Evolutionary conservation across 2,888 invertebrate genomes (phyloP), one percentile per base, ranked within the genome.

Genomic region (Melieria crassipennis): DNA sequence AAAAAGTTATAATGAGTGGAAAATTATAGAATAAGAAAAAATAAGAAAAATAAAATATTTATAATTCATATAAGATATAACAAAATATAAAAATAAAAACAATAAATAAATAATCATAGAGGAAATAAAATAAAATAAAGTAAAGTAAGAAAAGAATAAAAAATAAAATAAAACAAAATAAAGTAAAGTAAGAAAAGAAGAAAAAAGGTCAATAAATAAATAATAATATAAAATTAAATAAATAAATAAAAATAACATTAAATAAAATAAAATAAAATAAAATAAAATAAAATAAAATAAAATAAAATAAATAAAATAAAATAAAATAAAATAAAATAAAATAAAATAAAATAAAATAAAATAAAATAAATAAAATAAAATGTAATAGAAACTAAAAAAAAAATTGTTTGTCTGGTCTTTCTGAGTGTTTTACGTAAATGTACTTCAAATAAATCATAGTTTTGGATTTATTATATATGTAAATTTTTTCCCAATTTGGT

Each of bases 311-410:
- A 60, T 60, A 60, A 60, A 60, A 60, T 60, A 60, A 60, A 60
- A 60, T 60, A 60, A 60, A 60, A 60, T 60, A 60, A 60, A 60
- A 60, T 60, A 60, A 60, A 60, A 60, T 60, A 60, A 60, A 60
- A 60, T 43, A 61, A 61, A 61, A 61, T 42, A 43, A 61, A 61
- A 61, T 42, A 61, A 30, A 61, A 61, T 42, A 61, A 61, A n/a
- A n/a, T n/a, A n/a, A n/a, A n/a, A n/a, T n/a, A n/a, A 61, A 43
- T 61, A 61, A 61, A 61, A 61, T 61, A 61, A 61, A 61, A 61
- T 61, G n/a, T 43, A 43, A 61, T 61, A 61, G 45, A 43, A 61
- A 11, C 30, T 43, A 61, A 43, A 11, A 61, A 61, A 1, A 52
- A 11, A 16, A 16, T 16, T 3, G n/a, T 11, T 11, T 52, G n/a